Evolutionary conservation across 2,888 invertebrate species (phyloP).

Genomic region (Eutolmus rufibarbis): DNA sequence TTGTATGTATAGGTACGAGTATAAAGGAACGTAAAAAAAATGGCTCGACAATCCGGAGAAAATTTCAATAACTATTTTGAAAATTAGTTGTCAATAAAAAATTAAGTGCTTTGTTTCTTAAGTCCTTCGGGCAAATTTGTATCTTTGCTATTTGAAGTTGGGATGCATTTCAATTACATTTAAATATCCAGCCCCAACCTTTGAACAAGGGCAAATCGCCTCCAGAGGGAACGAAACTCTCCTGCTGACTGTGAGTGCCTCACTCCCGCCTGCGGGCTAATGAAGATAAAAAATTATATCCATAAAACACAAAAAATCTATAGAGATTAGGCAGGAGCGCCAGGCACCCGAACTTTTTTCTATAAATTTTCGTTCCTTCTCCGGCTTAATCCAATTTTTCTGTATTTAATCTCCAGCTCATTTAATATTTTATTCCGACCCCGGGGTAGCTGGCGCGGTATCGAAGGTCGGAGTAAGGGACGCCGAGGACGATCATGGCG

Average conservation of each 20-base stretch:
- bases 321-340: conserved; percentile 35
- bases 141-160: background rate
- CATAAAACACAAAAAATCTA: conserved; percentile 42
- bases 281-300: conserved; percentile 43
- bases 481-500: background rate
- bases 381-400: conserved; percentile 47
- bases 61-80: too few species aligned
- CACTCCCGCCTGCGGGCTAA: conserved; percentile 12
- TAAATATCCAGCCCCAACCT: background rate
- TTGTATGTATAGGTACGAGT: too few species aligned
- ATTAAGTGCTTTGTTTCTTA: background rate
- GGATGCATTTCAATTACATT: background rate
- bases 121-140: background rate
- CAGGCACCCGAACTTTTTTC: conserved; percentile 29
- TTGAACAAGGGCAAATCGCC: background rate
- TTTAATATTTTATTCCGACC: conserved; percentile 46
- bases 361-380: conserved; percentile 39
- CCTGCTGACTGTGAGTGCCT: background rate
- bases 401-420: conserved; percentile 48
- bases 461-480: background rate
- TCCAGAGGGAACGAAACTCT: background rate
- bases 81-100: background rate
- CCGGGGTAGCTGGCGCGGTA: conserved; percentile 25
- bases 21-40: too few species aligned
- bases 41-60: too few species aligned